These are phyloP conservation scores for Celastrina argiolus DNA, from an alignment of 2,888 invertebrate genomes.

Conservation along the genomic window DNA sequence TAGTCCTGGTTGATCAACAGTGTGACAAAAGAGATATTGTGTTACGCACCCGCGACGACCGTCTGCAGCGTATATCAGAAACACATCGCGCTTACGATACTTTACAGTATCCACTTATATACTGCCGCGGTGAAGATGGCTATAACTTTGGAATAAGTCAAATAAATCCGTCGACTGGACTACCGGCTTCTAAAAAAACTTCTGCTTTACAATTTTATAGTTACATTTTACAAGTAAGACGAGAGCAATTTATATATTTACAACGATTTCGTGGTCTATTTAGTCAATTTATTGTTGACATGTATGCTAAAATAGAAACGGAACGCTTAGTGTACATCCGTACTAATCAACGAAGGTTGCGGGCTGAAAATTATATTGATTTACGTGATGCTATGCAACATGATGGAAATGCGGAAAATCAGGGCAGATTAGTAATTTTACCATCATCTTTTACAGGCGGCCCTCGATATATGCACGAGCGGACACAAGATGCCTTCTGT, in stretches of 20 bases:
- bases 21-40: too few species aligned
- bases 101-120: slow-evolving; percentile 36
- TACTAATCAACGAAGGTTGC: slow-evolving; percentile 2
- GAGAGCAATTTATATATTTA: background rate
- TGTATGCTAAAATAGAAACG: slow-evolving; percentile 23
- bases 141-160: background rate
- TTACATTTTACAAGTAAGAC: slow-evolving; percentile 15
- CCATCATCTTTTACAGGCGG: background rate
- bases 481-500: too few species aligned
- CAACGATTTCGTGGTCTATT: slow-evolving; percentile 15
- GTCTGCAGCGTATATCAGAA: too few species aligned
- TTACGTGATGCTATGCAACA: slow-evolving; percentile 16
- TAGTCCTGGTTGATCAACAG: too few species aligned
- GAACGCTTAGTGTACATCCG: slow-evolving; percentile 19
- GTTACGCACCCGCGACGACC: too few species aligned
- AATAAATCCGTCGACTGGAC: background rate
- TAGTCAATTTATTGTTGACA: slow-evolving; percentile 18
- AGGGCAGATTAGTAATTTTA: background rate
- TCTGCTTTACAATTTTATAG: background rate
- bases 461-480: background rate
- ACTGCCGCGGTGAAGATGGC: slow-evolving; percentile 1
- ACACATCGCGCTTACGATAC: too few species aligned
- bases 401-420: background rate
- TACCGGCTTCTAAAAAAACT: background rate
- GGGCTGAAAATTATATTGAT: slow-evolving; percentile 19